Evolutionary conservation across 2,888 invertebrate genomes (phyloP).

Genomic region (Andrena marginata): DNA sequence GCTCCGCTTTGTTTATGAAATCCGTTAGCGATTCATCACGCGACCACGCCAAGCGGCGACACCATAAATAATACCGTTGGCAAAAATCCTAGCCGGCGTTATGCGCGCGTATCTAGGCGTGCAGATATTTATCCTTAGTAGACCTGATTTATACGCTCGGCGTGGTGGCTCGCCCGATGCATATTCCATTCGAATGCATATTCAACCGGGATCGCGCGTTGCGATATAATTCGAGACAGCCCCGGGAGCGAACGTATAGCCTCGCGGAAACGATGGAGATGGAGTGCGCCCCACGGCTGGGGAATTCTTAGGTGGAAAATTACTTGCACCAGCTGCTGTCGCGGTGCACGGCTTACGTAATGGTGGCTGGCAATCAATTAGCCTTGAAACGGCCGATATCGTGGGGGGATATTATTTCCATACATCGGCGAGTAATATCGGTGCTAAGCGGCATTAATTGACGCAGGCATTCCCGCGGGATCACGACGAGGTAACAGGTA

Average conservation of each 20-base stretch:
- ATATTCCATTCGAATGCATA: slow-evolving; percentile 54
- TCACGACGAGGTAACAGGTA: slow-evolving; percentile 12
- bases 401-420: slow-evolving; percentile 29
- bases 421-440: slow-evolving; percentile 20
- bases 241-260: no score
- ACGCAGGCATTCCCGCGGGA: slow-evolving; percentile 16
- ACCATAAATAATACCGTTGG: slow-evolving; percentile 27
- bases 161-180: slow-evolving; percentile 28
- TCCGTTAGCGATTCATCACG: not conserved
- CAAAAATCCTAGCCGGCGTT: slow-evolving; percentile 32
- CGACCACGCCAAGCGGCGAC: not conserved
- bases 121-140: not conserved
- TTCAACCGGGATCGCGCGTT: slow-evolving; percentile 29
- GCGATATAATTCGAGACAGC: not conserved
- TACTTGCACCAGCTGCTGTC: not conserved
- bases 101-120: slow-evolving; percentile 11
- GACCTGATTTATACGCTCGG: slow-evolving; percentile 47
- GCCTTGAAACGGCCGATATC: slow-evolving; percentile 28
- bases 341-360: slow-evolving; percentile 18
- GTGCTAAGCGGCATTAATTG: slow-evolving; percentile 40
- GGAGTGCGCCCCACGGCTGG: not conserved
- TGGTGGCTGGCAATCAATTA: slow-evolving; percentile 30
- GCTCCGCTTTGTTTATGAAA: not conserved
- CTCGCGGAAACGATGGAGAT: not conserved
- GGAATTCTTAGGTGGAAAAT: slow-evolving; percentile 27